Percentiles rank a stretch among this genome's conserved stretches.
Conservation (phyloP, 2,113 vertebrate genomes). For the Aegotheles bennettii region DNA sequence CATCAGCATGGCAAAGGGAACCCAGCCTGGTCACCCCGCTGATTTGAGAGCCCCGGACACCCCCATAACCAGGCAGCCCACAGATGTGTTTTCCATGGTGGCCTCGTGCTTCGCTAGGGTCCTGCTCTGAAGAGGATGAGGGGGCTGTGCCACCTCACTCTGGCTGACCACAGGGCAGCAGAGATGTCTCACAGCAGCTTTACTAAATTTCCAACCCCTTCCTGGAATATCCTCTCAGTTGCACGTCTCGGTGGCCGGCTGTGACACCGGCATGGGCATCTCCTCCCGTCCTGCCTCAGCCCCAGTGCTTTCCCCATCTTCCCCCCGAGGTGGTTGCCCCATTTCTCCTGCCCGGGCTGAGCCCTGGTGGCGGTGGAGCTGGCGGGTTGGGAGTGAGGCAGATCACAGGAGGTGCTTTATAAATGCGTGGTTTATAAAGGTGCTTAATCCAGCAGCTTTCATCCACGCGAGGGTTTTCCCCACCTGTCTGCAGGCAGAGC, state of each 20-base stretch:
- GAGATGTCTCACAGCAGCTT: background rate
- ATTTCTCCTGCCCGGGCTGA: background rate
- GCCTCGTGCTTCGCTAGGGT: rapidly evolving
- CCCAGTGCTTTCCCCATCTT: background rate
- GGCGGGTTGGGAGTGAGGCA: background rate
- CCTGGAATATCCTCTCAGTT: background rate
- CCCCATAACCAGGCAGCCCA: too few species aligned
- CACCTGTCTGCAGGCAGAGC: background rate
- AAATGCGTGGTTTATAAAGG: background rate
- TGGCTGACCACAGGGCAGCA: rapidly evolving
- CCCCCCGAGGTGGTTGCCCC: background rate
- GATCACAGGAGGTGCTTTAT: background rate
- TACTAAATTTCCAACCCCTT: background rate
- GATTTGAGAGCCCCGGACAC: rapidly evolving
- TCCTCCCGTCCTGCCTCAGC: background rate
- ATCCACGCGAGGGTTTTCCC: background rate
- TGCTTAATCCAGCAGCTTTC: background rate
- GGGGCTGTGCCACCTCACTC: rapidly evolving
- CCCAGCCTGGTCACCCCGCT: background rate
- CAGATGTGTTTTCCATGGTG: background rate
- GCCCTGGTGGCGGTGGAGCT: background rate
- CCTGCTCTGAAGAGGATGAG: rapidly evolving
- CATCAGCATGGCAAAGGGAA: rapidly evolving
- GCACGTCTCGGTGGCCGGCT: too few species aligned
- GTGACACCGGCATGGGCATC: background rate